phyloP scores from a whole-genome alignment of 1,140 invertebrate species.

The Cydia amplana region DNA sequence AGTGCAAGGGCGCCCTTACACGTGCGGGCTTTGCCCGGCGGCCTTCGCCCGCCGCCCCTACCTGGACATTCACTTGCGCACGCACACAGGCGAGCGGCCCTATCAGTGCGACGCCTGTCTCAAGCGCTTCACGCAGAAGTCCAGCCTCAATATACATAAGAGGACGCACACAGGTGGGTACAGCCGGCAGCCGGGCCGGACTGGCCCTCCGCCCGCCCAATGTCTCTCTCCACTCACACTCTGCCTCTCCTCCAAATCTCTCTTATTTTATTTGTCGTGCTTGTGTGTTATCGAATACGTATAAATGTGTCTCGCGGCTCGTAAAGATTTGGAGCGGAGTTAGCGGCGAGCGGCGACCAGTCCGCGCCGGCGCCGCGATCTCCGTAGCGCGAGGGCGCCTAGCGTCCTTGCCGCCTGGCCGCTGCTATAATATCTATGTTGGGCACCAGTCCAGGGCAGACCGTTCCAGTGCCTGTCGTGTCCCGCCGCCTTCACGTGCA shows the following conservation, averaged over 20 bases:
- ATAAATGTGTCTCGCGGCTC: conserved; percentile 21
- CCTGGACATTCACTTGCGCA: conserved; percentile 87
- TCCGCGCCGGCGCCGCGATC: conserved; percentile 63
- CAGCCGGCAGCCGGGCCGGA: conserved; percentile 62
- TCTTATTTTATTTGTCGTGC: conserved; percentile 38
- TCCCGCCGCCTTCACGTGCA: conserved; percentile 85
- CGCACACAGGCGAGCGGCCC: conserved; percentile 86
- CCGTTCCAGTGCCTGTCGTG: conserved; percentile 87
- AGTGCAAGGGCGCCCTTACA: conserved; percentile 81
- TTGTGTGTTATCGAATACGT: conserved; percentile 37
- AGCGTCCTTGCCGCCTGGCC: conserved; percentile 67
- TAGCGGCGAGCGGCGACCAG: conserved; percentile 72
- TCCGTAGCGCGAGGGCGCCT: conserved; percentile 70
- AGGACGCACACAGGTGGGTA: conserved; percentile 85
- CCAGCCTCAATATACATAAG: conserved; percentile 87
- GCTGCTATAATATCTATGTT: conserved; percentile 78
- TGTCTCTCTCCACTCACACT: conserved; percentile 54
- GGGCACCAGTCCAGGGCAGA: conserved; percentile 80
- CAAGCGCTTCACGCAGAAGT: conserved; percentile 86
- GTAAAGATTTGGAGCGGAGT: conserved; percentile 68
- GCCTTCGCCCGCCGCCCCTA: conserved; percentile 84
- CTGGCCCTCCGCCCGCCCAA: conserved; percentile 68
- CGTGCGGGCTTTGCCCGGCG: conserved; percentile 85
- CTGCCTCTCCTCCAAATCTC: conserved; percentile 60
- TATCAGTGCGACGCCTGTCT: conserved; percentile 86